Base-by-base conservation (phyloP, 2,797 vertebrate genomes). In the Gila robusta region DNA sequence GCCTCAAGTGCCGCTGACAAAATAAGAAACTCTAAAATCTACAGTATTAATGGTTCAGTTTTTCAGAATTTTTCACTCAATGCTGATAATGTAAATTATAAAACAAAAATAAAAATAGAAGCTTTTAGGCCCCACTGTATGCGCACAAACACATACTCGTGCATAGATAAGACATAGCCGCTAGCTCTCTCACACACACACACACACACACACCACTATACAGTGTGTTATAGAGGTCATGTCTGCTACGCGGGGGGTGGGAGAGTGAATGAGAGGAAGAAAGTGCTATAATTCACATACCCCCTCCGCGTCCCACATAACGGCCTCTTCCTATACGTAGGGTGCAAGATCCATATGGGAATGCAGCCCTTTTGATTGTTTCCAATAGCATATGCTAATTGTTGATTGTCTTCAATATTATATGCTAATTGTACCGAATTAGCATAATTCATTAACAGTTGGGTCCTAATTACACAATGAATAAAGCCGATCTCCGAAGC, bases 401-500 rank as follows among this genome's bases (percentile, higher is more conserved):
- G 92, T 94, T 95, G 94, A 95, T 95, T 94, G 94, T 94, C 94
- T 95, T 94, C 94, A 94, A 94, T 95, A 94, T 93, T 92, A 94
- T 95, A 95, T 96, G 95, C 94, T 95, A 96, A 96, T 96, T 94
- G 94, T 92, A 66, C 67, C 0, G 92, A 94, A 96, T 96, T 95
- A 95, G 92, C 95, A 96, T 96, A 96, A 96, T 94, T 95, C 94
- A 96, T 96, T 95, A 96, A 95, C 95, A 95, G 95, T 94, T 91
- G 93, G 94, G 93, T 90, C 93, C 95, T 95, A 96, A 96, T 95
- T 95, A 94, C 94, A 94, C 92, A 90, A 90, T 87, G 92, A 94
- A 93, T 92, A 93, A 93, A 92, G 92, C 90, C 88, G 90, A 91
- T 90, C 89, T 89, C 79, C 85, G 91, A 91, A 89, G 90, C 88